Percentiles rank a stretch among this genome's conserved stretches.
Evolutionary conservation across 2,113 vertebrate genomes (phyloP).

Genomic region (Agapornis roseicollis): DNA sequence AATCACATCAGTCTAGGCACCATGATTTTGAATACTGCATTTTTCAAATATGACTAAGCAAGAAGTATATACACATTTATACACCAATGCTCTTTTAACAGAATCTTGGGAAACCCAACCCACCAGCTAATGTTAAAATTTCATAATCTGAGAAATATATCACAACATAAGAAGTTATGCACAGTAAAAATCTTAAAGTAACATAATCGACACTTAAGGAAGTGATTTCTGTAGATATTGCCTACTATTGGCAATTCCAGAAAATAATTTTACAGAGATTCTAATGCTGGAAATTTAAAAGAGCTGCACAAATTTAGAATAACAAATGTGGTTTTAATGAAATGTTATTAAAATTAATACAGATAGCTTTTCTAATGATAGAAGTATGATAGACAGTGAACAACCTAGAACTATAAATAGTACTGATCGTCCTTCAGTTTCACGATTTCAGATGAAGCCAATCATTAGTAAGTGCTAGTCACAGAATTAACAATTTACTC

Average conservation of each 20-base stretch:
- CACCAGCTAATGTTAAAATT: neutral
- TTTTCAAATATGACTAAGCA: neutral
- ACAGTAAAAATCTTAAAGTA: neutral
- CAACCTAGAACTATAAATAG: neutral
- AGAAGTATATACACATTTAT: neutral
- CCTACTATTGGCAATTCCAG: neutral
- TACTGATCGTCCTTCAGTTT: neutral
- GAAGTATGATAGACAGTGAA: neutral
- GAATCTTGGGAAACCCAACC: neutral
- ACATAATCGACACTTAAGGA: neutral
- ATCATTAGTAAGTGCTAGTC: neutral
- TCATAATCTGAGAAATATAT: neutral
- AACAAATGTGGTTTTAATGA: neutral
- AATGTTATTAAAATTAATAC: neutral
- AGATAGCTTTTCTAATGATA: neutral
- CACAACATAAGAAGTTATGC: neutral
- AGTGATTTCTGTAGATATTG: neutral
- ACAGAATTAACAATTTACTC: neutral
- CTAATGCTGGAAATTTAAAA: neutral
- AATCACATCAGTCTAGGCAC: neutral
- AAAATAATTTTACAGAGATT: neutral
- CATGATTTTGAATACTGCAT: neutral
- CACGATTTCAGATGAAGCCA: neutral
- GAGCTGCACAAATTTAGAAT: neutral
- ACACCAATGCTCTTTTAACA: neutral